Percentiles rank a stretch among this genome's conserved stretches.
Evolutionary conservation across 2,113 vertebrate species (phyloP).

Genomic region (Dromiciops gliroides): DNA sequence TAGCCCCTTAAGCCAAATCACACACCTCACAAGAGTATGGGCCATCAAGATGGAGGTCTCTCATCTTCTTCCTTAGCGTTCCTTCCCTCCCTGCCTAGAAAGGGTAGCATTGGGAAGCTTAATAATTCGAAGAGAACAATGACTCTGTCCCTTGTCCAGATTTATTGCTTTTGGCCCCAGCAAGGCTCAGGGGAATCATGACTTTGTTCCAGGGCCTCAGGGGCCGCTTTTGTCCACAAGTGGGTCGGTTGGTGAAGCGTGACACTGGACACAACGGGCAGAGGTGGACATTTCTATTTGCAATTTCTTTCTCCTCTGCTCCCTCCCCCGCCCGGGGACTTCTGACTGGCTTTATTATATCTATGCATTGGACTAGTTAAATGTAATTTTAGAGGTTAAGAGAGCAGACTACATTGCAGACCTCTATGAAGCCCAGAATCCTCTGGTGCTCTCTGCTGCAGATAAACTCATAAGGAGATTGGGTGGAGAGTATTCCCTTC

Average conservation of each 20-base stretch:
- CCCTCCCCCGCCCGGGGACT: conserved; percentile 33
- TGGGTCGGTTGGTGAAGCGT: neutral
- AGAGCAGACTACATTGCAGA: neutral
- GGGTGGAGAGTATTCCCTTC: neutral
- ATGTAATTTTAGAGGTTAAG: neutral
- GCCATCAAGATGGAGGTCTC: neutral
- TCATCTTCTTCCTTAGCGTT: neutral
- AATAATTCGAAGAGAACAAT: conserved; percentile 63
- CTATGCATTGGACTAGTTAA: neutral
- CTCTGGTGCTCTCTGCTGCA: neutral
- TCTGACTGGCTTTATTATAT: neutral
- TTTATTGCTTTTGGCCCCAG: conserved; percentile 75
- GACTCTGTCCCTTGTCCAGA: conserved; percentile 53
- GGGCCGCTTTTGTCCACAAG: conserved; percentile 55
- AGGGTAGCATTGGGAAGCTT: conserved; percentile 12
- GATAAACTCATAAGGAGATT: neutral
- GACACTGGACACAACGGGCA: conserved; percentile 71
- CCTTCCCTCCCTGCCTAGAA: neutral
- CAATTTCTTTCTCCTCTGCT: conserved; percentile 23
- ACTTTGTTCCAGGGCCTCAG: conserved; percentile 64
- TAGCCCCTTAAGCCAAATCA: neutral
- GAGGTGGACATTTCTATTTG: conserved; percentile 63
- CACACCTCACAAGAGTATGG: neutral
- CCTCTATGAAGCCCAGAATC: neutral
- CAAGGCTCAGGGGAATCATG: conserved; percentile 71